Evolutionary conservation across 2,797 vertebrate species (phyloP), one percentile per base, ranked within the genome.

Genomic region (Pseudochromis fuscus): DNA sequence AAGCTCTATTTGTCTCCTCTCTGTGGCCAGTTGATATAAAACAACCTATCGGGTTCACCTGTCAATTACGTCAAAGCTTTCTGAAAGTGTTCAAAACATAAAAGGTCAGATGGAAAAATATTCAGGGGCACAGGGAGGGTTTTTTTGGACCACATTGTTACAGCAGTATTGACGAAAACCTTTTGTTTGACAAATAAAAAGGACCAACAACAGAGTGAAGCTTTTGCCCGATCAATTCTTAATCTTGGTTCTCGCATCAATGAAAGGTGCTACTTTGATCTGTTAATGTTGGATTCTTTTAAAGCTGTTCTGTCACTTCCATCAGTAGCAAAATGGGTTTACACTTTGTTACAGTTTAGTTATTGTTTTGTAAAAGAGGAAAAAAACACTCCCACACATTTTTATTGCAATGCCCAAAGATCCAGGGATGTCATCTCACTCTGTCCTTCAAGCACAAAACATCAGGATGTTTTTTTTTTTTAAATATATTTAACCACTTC

Each of bases 1-100:
- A 73, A 61, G 45, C 4, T 42, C 24, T 31, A 21, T 23, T 63
- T 46, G 69, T 66, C 42, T 52, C 46, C 49, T 67, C 21, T 70
- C 42, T 44, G 37, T 3, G 33, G 18, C 16, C 28, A 21, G 25
- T 15, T 52, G 5, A 53, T 35, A n/a, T 25, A 7, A 63, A 75
- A 59, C 49, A 45, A 35, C 16, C 18, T 6, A 3, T 24, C 33
- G n/a, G n/a, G n/a, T n/a, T n/a, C n/a, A n/a, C n/a, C n/a, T n/a
- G n/a, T n/a, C n/a, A n/a, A n/a, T n/a, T n/a, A n/a, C n/a, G n/a
- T n/a, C n/a, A n/a, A 28, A 8, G 25, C 24, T 23, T 40, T 40
- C 38, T 7, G 7, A n/a, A 37, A 5, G 35, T 15, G 4, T 37
- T 37, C 35, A 13, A 37, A 40, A 40, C 6, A 40, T 40, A 40